Conservation (phyloP, 2,113 vertebrate species). For the Solea solea region DNA sequence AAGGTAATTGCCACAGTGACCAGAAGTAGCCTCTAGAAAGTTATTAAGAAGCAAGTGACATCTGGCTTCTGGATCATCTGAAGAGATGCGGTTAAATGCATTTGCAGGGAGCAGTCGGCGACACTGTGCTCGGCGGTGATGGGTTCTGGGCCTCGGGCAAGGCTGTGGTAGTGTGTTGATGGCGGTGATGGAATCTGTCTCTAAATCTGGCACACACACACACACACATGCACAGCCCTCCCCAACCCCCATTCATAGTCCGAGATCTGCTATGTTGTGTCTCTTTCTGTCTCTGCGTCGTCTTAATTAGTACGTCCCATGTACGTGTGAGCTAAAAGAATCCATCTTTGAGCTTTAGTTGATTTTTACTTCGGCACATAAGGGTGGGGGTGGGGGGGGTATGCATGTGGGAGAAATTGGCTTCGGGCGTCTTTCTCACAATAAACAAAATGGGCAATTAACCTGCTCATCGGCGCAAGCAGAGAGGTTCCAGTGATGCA, state of each 20-base stretch:
- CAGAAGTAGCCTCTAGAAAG: constrained; percentile 81
- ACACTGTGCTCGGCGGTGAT: constrained; percentile 48
- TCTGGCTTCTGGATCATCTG: constrained; percentile 75
- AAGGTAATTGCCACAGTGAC: constrained; percentile 84
- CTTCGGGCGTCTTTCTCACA: constrained; percentile 73
- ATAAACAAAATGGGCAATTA: constrained; percentile 80
- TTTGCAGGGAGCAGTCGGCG: constrained; percentile 54
- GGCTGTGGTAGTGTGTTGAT: constrained; percentile 48
- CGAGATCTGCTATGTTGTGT: constrained; percentile 22
- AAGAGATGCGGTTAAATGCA: constrained; percentile 72
- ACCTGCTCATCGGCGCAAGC: constrained; percentile 72
- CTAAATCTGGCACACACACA: constrained; percentile 8
- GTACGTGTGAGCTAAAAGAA: constrained; percentile 22
- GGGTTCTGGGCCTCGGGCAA: constrained; percentile 55
- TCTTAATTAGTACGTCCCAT: constrained; percentile 15
- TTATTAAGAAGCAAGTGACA: constrained; percentile 81
- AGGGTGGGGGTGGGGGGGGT: constrained; percentile 43
- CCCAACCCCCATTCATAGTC: constrained; percentile 16
- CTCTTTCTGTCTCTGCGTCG: constrained; percentile 1
- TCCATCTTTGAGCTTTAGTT: constrained; percentile 15
- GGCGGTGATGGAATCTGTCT: constrained; percentile 39
- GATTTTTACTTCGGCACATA: constrained; percentile 47
- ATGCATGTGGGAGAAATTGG: constrained; percentile 58
- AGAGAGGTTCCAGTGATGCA: constrained; percentile 56
- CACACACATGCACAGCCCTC: not conserved